Conservation (phyloP, 2,797 vertebrate species). For the Dicrostonyx torquatus region DNA sequence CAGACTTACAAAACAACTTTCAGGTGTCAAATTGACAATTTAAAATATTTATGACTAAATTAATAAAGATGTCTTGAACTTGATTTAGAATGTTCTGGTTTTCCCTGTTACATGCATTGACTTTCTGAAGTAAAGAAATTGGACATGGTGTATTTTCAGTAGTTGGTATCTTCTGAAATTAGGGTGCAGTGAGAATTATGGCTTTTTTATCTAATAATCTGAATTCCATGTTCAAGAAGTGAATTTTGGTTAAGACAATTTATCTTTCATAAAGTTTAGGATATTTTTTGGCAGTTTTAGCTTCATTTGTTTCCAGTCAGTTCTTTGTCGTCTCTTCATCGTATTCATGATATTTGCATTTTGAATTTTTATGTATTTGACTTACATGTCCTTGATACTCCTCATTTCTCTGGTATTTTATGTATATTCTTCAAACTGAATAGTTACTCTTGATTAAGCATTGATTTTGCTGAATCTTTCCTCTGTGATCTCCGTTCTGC, state of each 20-base stretch:
- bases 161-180: neutral
- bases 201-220: neutral
- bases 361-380: neutral
- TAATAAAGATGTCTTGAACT: neutral
- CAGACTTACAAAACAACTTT: conserved; percentile 3
- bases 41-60: neutral
- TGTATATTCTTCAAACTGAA: neutral
- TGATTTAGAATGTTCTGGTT: neutral
- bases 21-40: neutral
- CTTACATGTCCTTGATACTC: neutral
- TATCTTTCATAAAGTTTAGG: neutral
- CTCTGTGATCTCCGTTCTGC: neutral
- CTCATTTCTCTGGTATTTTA: neutral
- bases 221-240: neutral
- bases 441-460: neutral
- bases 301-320: neutral
- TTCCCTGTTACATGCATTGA: neutral
- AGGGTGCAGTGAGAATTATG: neutral
- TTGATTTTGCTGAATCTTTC: neutral
- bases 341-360: neutral
- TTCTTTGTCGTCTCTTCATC: neutral
- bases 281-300: neutral
- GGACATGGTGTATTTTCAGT: neutral
- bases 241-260: neutral
- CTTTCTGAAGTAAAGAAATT: neutral